phyloP scores from a whole-genome alignment of 2,797 vertebrate species.

The Mico argentatus region DNA sequence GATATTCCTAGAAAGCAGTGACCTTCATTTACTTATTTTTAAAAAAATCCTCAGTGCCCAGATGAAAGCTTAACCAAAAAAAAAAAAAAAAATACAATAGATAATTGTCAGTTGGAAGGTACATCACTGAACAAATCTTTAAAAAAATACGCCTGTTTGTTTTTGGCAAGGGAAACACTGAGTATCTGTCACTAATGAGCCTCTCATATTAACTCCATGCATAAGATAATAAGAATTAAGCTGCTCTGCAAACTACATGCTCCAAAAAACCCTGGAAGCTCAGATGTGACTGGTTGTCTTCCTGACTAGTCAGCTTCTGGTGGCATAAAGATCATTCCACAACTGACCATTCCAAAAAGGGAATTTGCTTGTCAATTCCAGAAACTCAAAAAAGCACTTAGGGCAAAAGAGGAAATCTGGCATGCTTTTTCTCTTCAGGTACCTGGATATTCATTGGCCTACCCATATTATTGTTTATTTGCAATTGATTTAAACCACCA shows the following conservation, averaged over 20 bases:
- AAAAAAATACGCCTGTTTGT: neutral
- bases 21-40: neutral
- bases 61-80: neutral
- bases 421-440: neutral
- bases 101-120: neutral
- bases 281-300: neutral
- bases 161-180: neutral
- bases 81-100: neutral
- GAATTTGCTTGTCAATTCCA: neutral
- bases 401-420: neutral
- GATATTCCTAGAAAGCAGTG: slow-evolving; percentile 37
- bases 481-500: neutral
- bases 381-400: neutral
- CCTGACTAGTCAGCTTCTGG: neutral
- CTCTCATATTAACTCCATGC: neutral
- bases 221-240: neutral
- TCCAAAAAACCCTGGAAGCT: neutral
- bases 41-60: neutral
- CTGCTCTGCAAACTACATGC: neutral
- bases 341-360: neutral
- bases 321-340: neutral
- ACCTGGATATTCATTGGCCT: neutral
- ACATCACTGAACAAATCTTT: neutral
- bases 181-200: neutral
- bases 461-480: neutral